Base-by-base conservation (phyloP, 1,140 invertebrate species). In the Samia ricini region DNA sequence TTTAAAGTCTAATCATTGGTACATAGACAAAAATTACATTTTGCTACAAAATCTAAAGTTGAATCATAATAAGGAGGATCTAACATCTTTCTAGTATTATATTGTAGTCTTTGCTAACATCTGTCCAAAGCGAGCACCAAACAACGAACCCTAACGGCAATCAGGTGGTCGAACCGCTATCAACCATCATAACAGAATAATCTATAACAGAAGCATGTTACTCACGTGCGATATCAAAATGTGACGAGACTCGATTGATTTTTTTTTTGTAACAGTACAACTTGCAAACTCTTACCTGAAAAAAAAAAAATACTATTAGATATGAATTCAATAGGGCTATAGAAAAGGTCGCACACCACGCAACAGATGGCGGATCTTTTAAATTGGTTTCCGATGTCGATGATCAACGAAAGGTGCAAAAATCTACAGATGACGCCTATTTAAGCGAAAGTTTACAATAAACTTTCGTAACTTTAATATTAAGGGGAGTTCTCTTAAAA, bases 281-380 rank as follows among this genome's bases (percentile, higher is more conserved):
- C 65, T 70, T 65, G 66, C 62, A 54, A 71, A 69, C 51, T 69
- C 77, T 74, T 80, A 80, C 77, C 77, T 80, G 78, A 66, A 77
- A 77, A 60, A 48, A 72, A 79, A 79, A 76, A 77, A 77, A 64
- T 61, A 50, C 62, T 56, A 80, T 78, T 75, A 81, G 72, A 74
- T 57, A 71, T 59, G 62, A 68, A 67, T 69, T 66, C 58, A 70
- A 74, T 74, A 59, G 68, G 50, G 61, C 18, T 23, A 60, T 71
- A 71, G 63, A 73, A 80, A 80, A 74, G 72, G 67, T 72, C 72
- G 68, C 50, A 51, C 54, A 64, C 33, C 33, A 51, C 63, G 42
- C 66, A 71, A 64, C 75, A 74, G 69, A 76, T 79, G 74, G 71
- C 65, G 51, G 60, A 70, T 70, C 22, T 26, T 26, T 23, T 26